Base-by-base conservation (phyloP, 2,888 invertebrate genomes). In the Julus scandinavius region DNA sequence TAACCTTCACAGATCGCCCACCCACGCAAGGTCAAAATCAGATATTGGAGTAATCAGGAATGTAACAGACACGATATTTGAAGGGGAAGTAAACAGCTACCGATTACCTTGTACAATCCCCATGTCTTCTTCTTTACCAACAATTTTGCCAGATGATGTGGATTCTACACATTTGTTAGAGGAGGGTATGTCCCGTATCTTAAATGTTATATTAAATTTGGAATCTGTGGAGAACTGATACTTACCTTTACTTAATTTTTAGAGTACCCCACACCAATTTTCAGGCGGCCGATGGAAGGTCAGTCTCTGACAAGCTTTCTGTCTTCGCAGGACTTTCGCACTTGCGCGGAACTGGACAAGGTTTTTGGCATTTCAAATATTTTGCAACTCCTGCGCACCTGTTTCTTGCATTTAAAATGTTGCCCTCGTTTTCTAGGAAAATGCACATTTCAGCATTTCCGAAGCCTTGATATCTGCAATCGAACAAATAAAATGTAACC, bases 381-480 rank as follows among this genome's bases (percentile, higher is more conserved):
- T 84, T 11, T 3, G 29, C 7, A 80, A 1, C 0, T 20, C 13
- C 9, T 13, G 13, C n/a, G 11, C 9, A 49, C 13, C 40, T 13
- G 41, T 45, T 87, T 87, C 20, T 1, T 50, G 58, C 1, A 11
- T 11, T 41, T 87, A 41, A 72, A 11, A 13, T 13, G 17, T 87
- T 87, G 41, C 41, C 41, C 54, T 58, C 38, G n/a, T 17, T 63
- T 87, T 49, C 13, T 15, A 96, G 91, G 97, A 97, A 93, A 97
- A 97, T 93, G 96, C 96, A 0, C 97, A 97, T 93, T 97, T 97
- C 92, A 95, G 95, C 91, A 95, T 97, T 89, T 96, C 96, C 2
- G 97, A 97, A 92, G 96, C 96, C 0, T 94, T 97, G 91, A 97
- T 97, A 90, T 94, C 96, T 11, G 96, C 96, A 17, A 96, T 96